These are phyloP conservation scores for Mobula hypostoma DNA, from an alignment of 2,113 vertebrate genomes.

Conservation along the genomic window DNA sequence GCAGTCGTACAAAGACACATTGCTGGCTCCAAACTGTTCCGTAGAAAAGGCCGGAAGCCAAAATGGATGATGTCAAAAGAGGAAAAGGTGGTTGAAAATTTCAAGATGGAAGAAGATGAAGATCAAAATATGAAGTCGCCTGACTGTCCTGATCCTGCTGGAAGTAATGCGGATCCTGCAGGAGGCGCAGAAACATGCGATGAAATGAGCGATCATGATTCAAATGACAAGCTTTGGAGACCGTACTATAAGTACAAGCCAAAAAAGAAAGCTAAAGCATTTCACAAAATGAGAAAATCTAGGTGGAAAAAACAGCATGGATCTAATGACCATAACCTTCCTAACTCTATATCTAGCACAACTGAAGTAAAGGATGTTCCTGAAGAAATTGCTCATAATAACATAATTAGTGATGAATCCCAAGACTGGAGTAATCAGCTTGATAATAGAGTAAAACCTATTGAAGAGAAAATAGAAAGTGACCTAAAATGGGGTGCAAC, in stretches of 20 bases:
- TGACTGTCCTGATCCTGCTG: slow-evolving; percentile 52
- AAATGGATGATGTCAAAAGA: slow-evolving; percentile 47
- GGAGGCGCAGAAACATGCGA: slow-evolving; percentile 67
- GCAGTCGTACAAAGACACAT: slow-evolving; percentile 87
- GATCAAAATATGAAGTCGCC: slow-evolving; percentile 53
- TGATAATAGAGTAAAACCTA: slow-evolving; percentile 54
- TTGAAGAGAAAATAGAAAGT: slow-evolving; percentile 51
- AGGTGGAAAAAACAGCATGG: slow-evolving; percentile 62
- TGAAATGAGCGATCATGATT: slow-evolving; percentile 81
- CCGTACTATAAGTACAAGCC: slow-evolving; percentile 96
- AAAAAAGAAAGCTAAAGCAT: slow-evolving; percentile 80
- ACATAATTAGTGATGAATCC: slow-evolving; percentile 55
- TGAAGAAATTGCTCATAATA: slow-evolving; percentile 48
- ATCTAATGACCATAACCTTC: slow-evolving; percentile 41
- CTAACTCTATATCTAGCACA: slow-evolving; percentile 42
- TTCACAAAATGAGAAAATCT: slow-evolving; percentile 70
- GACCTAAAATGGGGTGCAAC: slow-evolving; percentile 61
- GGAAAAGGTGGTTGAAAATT: slow-evolving; percentile 48
- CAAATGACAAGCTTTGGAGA: slow-evolving; percentile 85
- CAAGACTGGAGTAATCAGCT: slow-evolving; percentile 56
- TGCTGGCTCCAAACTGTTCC: slow-evolving; percentile 85
- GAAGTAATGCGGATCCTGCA: slow-evolving; percentile 15
- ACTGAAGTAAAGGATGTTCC: slow-evolving; percentile 47
- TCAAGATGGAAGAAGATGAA: slow-evolving; percentile 42
- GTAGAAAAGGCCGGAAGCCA: slow-evolving; percentile 68